Percentiles rank a stretch among this genome's conserved stretches.
Evolutionary conservation across 2,888 invertebrate species (phyloP).

Genomic region (Tiliacea citrago): DNA sequence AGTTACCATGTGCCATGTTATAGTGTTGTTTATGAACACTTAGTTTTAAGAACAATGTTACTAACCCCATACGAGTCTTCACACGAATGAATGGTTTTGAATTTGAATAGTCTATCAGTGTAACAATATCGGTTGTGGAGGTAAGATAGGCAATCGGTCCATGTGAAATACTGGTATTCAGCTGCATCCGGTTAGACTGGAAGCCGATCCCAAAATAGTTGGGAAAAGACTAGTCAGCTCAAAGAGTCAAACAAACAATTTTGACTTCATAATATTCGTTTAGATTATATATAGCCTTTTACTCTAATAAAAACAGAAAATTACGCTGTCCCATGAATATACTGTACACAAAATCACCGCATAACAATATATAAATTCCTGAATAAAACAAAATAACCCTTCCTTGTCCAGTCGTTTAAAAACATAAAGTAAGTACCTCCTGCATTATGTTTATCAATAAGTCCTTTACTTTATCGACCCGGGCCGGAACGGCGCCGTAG

Average conservation of each 20-base stretch:
- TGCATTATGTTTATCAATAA: conserved; percentile 76
- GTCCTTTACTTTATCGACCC: conserved; percentile 70
- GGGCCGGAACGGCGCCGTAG: conserved; percentile 55
- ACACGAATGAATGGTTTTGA: too few species aligned
- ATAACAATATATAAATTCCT: conserved; percentile 11
- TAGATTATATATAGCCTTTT: too few species aligned
- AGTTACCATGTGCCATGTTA: too few species aligned
- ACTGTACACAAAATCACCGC: conserved; percentile 15
- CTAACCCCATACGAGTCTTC: too few species aligned
- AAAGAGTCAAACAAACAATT: neutral
- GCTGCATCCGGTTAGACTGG: neutral
- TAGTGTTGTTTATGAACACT: too few species aligned
- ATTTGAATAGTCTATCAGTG: neutral
- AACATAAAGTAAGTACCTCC: conserved; percentile 55
- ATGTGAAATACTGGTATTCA: too few species aligned
- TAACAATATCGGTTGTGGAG: neutral
- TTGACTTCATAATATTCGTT: neutral
- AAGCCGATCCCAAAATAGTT: neutral
- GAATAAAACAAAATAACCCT: conserved; percentile 9
- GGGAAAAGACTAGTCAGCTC: neutral
- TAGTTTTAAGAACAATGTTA: too few species aligned
- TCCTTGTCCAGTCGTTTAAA: neutral
- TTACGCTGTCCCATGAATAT: neutral
- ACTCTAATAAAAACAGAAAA: neutral
- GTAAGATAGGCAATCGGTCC: too few species aligned